These are phyloP conservation scores for Silurus asotus DNA, from an alignment of 2,113 vertebrate species.

Conservation along the genomic window DNA sequence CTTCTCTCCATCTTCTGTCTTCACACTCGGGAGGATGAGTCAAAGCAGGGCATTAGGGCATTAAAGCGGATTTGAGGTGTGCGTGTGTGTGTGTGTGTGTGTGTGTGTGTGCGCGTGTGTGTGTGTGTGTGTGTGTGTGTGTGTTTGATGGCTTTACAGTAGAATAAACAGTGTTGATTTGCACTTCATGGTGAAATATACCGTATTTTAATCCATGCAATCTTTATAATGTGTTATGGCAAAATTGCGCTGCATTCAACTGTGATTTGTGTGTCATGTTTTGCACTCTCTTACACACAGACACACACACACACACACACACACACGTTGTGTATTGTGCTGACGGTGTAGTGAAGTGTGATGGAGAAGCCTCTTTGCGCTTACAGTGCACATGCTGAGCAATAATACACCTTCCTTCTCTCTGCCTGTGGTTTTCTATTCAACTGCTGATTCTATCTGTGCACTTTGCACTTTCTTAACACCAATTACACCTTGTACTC, in stretches of 20 bases:
- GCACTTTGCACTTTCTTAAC: conserved; percentile 13
- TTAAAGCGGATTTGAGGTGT: conserved; percentile 11
- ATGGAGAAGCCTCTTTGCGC: background rate
- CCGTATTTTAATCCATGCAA: background rate
- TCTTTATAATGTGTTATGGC: background rate
- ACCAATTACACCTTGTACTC: background rate
- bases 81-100: background rate
- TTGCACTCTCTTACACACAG: background rate
- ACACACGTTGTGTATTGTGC: background rate
- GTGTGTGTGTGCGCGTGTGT: background rate
- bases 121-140: background rate
- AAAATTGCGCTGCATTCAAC: background rate
- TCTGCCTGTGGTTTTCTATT: background rate
- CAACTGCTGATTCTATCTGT: background rate
- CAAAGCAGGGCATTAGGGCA: background rate
- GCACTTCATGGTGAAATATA: background rate
- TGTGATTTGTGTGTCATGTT: background rate
- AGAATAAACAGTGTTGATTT: background rate
- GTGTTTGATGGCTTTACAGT: background rate
- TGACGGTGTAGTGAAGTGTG: conserved; percentile 7
- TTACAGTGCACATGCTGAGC: background rate
- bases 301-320: background rate
- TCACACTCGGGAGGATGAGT: background rate
- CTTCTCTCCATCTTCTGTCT: background rate
- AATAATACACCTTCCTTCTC: background rate